Base-by-base conservation (phyloP, 2,888 invertebrate genomes). In the Chaetoderma sp. region DNA sequence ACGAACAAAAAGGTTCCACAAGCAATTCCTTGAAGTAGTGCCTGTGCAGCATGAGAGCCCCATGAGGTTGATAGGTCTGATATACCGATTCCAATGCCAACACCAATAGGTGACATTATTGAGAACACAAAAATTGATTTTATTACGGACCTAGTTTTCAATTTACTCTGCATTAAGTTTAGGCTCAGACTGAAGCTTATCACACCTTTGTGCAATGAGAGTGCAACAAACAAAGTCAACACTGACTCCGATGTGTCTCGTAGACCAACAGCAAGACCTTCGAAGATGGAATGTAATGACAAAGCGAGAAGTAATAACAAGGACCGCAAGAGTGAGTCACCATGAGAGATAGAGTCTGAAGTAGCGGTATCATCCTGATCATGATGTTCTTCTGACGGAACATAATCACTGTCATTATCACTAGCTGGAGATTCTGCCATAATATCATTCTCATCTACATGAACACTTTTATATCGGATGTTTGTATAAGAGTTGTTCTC, bases 1-100 rank as follows among this genome's bases (percentile, higher is more conserved):
- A 98, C 95, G 88, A 96, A 98, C 3, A 98, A 88, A 47, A 98
- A 90, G 0, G 97, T 97, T 16, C 97, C 98, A 50, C 94, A 92
- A 0, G 97, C 96, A 65, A 97, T 87, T 2, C 95, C 96, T 88
- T 96, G 93, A 16, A 90, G 81, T 47, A 89, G 73, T 2, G 88
- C 88, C 72, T 84, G 82, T 6, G 82, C 77, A 6, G 87, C 60
- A n/a, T 67, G 65, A 0, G 85, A 78, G 0, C 70, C 61, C 10
- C 60, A 67, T 0, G 74, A 77, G 60, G 79, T 77, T 71, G 76
- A 79, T n/a, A 78, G 76, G 42, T 83, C 83, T 64, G 81, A 83
- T 23, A 90, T 82, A 1, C 83, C 83, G 18, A 92, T 88, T 0
- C 92, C 92, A 25, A 90, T 87, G 8, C 89, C 90, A 60, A 92